phyloP scores from a whole-genome alignment of 2,113 vertebrate species.

The Numenius arquata region DNA sequence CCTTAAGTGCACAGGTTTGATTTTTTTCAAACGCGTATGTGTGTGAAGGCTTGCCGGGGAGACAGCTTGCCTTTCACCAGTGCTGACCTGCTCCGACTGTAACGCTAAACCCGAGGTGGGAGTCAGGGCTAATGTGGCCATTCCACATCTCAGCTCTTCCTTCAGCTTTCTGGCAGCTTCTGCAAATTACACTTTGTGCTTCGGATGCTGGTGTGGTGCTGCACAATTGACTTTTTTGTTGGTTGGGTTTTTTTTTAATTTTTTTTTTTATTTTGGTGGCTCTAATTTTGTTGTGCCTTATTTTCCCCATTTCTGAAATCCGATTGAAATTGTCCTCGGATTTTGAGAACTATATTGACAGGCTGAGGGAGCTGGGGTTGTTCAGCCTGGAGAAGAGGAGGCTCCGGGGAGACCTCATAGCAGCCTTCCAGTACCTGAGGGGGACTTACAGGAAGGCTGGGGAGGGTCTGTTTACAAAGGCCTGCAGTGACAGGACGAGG shows the following conservation, averaged over 20 bases:
- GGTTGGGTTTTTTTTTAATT: neutral
- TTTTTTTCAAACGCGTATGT: neutral
- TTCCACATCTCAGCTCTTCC: neutral
- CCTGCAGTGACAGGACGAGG: no score
- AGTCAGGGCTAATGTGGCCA: neutral
- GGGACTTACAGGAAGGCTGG: no score
- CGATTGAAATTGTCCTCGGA: neutral
- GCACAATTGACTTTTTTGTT: neutral
- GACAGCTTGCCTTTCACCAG: neutral
- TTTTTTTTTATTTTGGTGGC: neutral
- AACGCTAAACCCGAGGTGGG: neutral
- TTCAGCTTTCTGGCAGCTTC: neutral
- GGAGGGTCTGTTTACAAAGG: no score
- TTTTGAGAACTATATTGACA: no score
- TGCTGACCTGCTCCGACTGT: neutral
- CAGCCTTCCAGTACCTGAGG: no score
- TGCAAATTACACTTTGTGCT: neutral
- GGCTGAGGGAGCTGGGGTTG: no score
- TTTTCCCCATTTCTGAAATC: neutral
- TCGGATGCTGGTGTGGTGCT: neutral
- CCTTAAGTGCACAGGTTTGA: neutral
- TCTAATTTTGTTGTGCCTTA: neutral
- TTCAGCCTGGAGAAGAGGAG: no score
- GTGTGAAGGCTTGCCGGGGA: neutral
- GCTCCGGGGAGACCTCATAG: no score